A percentile compares a stretch with the other conserved stretches of the same genome.
Evolutionary conservation across 2,888 invertebrate species (phyloP).

Genomic region (Macropis europaea): DNA sequence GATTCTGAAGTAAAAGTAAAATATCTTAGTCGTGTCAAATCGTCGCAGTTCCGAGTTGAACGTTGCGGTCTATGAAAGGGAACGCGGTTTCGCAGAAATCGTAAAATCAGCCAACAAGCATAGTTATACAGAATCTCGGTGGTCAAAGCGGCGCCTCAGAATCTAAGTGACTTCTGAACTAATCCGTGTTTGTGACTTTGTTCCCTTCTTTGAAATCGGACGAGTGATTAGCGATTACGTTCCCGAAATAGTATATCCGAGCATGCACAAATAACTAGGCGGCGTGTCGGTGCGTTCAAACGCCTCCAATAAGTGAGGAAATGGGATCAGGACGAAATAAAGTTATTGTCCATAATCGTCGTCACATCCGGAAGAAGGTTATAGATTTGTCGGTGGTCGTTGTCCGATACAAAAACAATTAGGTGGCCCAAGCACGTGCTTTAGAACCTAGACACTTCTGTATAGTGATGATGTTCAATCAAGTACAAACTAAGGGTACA

Average conservation of each 20-base stretch:
- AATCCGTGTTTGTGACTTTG: slow-evolving; percentile 40
- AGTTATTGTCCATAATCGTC: slow-evolving; percentile 57
- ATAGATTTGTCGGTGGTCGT: slow-evolving; percentile 27
- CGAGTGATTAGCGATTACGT: slow-evolving; percentile 60
- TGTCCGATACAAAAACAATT: background rate
- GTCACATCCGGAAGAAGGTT: slow-evolving; percentile 26
- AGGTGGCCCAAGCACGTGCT: background rate
- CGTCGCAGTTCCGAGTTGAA: background rate
- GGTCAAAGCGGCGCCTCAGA: slow-evolving; percentile 22
- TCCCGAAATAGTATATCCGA: slow-evolving; percentile 55
- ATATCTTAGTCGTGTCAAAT: background rate
- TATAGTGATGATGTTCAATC: too few species aligned
- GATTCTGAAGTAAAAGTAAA: too few species aligned
- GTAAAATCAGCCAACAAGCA: slow-evolving; percentile 45
- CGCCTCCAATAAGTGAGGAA: slow-evolving; percentile 35
- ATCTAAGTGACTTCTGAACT: slow-evolving; percentile 33
- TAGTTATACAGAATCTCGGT: slow-evolving; percentile 29
- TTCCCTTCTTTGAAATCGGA: slow-evolving; percentile 50
- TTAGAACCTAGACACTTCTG: background rate
- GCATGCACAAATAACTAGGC: slow-evolving; percentile 63
- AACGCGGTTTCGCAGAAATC: slow-evolving; percentile 47
- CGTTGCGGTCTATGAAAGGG: slow-evolving; percentile 16
- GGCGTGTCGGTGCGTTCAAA: slow-evolving; percentile 57
- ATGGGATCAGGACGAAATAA: slow-evolving; percentile 40
- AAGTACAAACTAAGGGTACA: too few species aligned